Conservation (phyloP, 2,888 invertebrate species). For the Autographa gamma region DNA sequence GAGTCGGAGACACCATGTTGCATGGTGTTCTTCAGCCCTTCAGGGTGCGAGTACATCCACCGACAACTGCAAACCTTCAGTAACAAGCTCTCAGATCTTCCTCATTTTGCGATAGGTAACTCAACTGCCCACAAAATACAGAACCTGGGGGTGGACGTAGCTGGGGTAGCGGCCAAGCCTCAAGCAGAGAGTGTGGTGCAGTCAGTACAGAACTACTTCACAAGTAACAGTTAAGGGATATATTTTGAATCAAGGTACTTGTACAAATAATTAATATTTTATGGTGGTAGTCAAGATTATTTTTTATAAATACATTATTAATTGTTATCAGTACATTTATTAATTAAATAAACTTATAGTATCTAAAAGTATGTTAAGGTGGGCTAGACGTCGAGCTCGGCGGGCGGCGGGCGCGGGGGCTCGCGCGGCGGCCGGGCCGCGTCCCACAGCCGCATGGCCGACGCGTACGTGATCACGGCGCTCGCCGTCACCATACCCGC, state of each 20-base stretch:
- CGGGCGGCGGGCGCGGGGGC: constrained; percentile 27
- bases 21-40: constrained; percentile 84
- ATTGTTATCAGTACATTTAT: constrained; percentile 38
- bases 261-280: constrained; percentile 15
- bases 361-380: not conserved
- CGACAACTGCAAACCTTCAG: constrained; percentile 81
- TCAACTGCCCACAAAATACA: constrained; percentile 83
- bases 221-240: constrained; percentile 57
- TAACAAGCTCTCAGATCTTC: constrained; percentile 74
- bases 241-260: constrained; percentile 2
- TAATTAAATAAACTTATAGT: constrained; percentile 33
- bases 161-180: constrained; percentile 78
- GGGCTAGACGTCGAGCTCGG: constrained; percentile 46
- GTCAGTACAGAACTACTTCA: constrained; percentile 73
- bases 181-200: constrained; percentile 75
- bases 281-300: constrained; percentile 55
- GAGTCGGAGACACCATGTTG: constrained; percentile 67
- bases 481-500: constrained; percentile 65
- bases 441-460: constrained; percentile 69
- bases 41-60: constrained; percentile 83
- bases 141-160: constrained; percentile 81
- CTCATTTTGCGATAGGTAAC: constrained; percentile 85
- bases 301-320: constrained; percentile 41
- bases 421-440: constrained; percentile 45
- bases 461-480: constrained; percentile 64